A percentile compares a stretch with the other conserved stretches of the same genome.
These are phyloP conservation scores for Chymomyza procnemis DNA, from an alignment of 2,888 invertebrate species.

Conservation along the genomic window DNA sequence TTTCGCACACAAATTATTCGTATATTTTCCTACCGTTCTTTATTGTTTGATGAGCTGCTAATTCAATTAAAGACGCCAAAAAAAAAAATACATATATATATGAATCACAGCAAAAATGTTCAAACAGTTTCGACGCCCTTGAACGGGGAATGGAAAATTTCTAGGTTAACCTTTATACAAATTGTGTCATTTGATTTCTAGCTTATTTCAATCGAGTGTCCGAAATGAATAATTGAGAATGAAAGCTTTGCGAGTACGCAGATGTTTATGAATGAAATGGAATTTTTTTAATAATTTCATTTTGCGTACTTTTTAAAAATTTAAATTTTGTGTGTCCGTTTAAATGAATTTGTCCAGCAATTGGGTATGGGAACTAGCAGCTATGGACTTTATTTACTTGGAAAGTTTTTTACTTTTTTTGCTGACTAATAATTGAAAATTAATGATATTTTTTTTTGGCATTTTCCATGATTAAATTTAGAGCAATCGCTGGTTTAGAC, in stretches of 20 bases:
- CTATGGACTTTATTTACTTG: too few species aligned
- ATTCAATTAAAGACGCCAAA: neutral
- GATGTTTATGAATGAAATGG: neutral
- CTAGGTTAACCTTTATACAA: neutral
- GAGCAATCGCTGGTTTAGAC: too few species aligned
- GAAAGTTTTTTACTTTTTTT: too few species aligned
- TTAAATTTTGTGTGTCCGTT: slow-evolving; percentile 5
- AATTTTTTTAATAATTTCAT: neutral
- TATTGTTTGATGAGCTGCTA: neutral
- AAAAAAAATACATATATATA: neutral
- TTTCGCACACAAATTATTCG: neutral
- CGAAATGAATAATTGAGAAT: neutral
- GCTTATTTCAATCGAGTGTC: neutral
- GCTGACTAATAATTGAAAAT: too few species aligned
- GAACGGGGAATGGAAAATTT: neutral
- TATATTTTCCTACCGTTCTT: neutral
- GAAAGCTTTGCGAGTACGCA: neutral
- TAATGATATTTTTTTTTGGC: too few species aligned
- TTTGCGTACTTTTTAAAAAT: neutral
- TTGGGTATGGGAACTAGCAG: neutral
- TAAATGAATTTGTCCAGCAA: slow-evolving; percentile 5
- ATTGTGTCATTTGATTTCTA: neutral
- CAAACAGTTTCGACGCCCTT: neutral
- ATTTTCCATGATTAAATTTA: too few species aligned
- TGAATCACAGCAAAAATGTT: neutral